Evolutionary conservation across 2,797 vertebrate species (phyloP).

Genomic region (Gadopsis marmoratus): DNA sequence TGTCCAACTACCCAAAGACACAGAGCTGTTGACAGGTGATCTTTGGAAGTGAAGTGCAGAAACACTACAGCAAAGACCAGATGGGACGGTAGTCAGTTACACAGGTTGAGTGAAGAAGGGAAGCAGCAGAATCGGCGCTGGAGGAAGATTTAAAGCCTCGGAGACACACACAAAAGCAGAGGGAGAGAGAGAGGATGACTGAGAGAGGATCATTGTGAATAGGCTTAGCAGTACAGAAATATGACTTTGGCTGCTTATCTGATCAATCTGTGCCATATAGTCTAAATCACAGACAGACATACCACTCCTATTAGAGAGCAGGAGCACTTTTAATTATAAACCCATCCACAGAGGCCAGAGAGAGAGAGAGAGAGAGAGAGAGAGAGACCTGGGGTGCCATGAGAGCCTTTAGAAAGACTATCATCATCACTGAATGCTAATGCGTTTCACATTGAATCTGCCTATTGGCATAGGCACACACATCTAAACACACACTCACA

Average conservation of each 20-base stretch:
- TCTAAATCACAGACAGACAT: constrained; percentile 74
- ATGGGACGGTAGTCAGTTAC: neutral
- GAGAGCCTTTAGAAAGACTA: constrained; percentile 63
- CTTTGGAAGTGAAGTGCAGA: neutral
- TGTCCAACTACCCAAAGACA: neutral
- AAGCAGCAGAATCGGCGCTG: neutral
- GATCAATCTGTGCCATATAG: constrained; percentile 68
- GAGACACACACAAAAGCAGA: constrained; percentile 24
- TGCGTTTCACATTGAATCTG: constrained; percentile 58
- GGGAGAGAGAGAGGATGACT: constrained; percentile 4
- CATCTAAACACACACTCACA: constrained; percentile 7
- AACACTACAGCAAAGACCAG: constrained; percentile 16
- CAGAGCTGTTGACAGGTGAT: constrained; percentile 9
- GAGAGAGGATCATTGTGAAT: constrained; percentile 62
- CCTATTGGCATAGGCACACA: constrained; percentile 42
- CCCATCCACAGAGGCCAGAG: constrained; percentile 46
- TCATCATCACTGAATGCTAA: constrained; percentile 73
- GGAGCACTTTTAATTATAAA: constrained; percentile 79
- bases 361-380: constrained; percentile 20
- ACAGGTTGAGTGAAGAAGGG: constrained; percentile 2
- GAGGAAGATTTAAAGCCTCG: constrained; percentile 40
- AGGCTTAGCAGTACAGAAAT: constrained; percentile 76
- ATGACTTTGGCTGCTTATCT: constrained; percentile 75
- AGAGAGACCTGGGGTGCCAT: constrained; percentile 42
- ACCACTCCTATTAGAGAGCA: constrained; percentile 64